Evolutionary conservation across 2,797 vertebrate species (phyloP), one percentile per base, ranked within the genome.

Genomic region (Emydoidea blandingii): DNA sequence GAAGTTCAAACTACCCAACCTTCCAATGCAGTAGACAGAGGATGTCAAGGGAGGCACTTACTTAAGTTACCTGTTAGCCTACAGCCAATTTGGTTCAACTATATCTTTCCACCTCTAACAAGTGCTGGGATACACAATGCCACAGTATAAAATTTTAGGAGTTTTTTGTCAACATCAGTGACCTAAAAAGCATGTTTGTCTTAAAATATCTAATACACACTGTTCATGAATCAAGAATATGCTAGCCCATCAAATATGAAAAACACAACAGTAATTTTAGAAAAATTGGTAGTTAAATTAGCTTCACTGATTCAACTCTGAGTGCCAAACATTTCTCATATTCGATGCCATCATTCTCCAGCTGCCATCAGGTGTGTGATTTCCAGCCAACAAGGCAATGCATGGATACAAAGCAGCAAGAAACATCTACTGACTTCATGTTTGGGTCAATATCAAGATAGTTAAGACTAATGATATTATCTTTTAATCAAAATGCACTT

Each of bases 321-420:
- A 10, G 25, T 29, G 27, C 44, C 44, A 78, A 78, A 78, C 50
- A 47, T 37, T 54, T 41, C 6, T 59, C 4, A 1, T 1, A 21
- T 47, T 49, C 76, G 56, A 0, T 27, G 84, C 83, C 15, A 37
- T 14, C 72, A 9, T 37, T 14, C 59, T 34, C 25, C 52, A 12
- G 12, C 12, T 92, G 50, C 27, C 65, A 47, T 3, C 34, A 52
- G 76, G 29, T n/a, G 15, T 0, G 0, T 8, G 5, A 4, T 47
- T 34, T 54, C 37, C 68, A 41, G 83, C 65, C 14, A 79, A 57
- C 53, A 91, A 12, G 65, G 12, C 4, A n/a, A 34, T 62, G 72
- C 47, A 68, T 0, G 2, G 16, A 74, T 4, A 15, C 9, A 68
- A 10, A 65, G 9, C 14, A 47, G 14, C 2, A 94, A 85, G 8